Percentiles rank a stretch among this genome's conserved stretches.
Evolutionary conservation across 2,888 invertebrate genomes (phyloP).

Genomic region (Cataglyphis cursor): DNA sequence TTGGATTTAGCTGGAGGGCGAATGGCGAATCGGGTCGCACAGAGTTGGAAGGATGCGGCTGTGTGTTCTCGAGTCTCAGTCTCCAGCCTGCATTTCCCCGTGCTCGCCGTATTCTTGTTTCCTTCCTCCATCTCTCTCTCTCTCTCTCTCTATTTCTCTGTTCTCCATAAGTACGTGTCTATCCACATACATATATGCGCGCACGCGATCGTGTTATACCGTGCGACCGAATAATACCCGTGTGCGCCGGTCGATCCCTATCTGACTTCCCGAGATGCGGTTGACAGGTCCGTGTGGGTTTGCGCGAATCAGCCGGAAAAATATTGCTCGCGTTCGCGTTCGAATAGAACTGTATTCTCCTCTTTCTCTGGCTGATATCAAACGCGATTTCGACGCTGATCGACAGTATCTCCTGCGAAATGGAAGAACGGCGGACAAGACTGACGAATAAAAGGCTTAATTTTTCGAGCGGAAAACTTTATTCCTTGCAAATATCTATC

Average conservation of each 20-base stretch:
- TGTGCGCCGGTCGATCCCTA: slow-evolving; percentile 46
- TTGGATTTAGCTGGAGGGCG: slow-evolving; percentile 79
- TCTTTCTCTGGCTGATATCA: slow-evolving; percentile 50
- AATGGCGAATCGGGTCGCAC: slow-evolving; percentile 74
- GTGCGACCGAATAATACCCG: slow-evolving; percentile 36
- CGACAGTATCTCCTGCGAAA: slow-evolving; percentile 45
- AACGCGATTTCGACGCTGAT: slow-evolving; percentile 52
- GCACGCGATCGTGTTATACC: slow-evolving; percentile 49
- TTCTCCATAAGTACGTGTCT: slow-evolving; percentile 48
- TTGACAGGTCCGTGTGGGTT: slow-evolving; percentile 53
- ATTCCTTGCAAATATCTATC: slow-evolving; percentile 10
- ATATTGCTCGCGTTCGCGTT: slow-evolving; percentile 39
- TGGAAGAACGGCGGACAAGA: neutral
- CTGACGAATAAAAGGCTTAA: slow-evolving; percentile 35
- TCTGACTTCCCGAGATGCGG: slow-evolving; percentile 46
- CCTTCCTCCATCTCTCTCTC: slow-evolving; percentile 41
- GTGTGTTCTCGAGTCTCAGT: slow-evolving; percentile 72
- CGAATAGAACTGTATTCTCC: slow-evolving; percentile 24
- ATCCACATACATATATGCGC: slow-evolving; percentile 44
- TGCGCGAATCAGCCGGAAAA: slow-evolving; percentile 52
- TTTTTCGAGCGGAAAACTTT: neutral
- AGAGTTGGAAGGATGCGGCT: slow-evolving; percentile 70
- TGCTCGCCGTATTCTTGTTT: slow-evolving; percentile 29
- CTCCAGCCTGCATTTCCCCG: slow-evolving; percentile 57
- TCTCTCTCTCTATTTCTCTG: slow-evolving; percentile 38